Evolutionary conservation across 2,113 vertebrate species (phyloP).

Genomic region (Sakesphorus luctuosus): DNA sequence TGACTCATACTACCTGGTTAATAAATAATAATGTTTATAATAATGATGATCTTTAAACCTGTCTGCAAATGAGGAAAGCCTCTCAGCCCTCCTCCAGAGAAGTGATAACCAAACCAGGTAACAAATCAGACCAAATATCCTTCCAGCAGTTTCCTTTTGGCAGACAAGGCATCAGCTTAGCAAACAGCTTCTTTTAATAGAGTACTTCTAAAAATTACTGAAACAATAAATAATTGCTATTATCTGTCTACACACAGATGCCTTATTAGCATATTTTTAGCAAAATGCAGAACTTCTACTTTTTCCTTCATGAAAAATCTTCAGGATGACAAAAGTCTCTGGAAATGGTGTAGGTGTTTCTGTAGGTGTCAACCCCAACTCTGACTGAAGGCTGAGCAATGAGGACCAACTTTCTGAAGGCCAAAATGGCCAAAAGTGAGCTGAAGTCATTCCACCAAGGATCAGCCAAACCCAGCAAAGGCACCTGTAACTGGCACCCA

Average conservation of each 20-base stretch:
- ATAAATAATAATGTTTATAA: not conserved
- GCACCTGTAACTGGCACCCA: not conserved
- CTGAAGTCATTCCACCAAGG: not conserved
- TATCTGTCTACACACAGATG: not conserved
- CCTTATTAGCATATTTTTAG: not conserved
- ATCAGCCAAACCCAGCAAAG: not conserved
- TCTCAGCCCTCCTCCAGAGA: not conserved
- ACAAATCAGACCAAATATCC: not conserved
- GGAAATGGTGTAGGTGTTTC: not conserved
- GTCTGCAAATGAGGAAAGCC: not conserved
- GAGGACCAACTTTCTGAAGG: not conserved
- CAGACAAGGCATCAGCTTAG: not conserved
- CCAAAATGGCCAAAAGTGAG: fast-evolving
- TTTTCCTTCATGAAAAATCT: not conserved
- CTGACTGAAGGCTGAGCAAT: not conserved
- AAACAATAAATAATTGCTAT: not conserved
- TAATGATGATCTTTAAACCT: not conserved
- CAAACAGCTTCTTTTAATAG: not conserved
- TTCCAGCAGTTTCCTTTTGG: not conserved
- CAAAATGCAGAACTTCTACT: not conserved
- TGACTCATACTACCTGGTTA: not conserved
- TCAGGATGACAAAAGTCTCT: not conserved
- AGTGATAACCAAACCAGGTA: not conserved
- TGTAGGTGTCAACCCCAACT: not conserved
- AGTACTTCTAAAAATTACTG: not conserved